phyloP scores from a whole-genome alignment of 2,888 invertebrate genomes.

The Timema cristinae region DNA sequence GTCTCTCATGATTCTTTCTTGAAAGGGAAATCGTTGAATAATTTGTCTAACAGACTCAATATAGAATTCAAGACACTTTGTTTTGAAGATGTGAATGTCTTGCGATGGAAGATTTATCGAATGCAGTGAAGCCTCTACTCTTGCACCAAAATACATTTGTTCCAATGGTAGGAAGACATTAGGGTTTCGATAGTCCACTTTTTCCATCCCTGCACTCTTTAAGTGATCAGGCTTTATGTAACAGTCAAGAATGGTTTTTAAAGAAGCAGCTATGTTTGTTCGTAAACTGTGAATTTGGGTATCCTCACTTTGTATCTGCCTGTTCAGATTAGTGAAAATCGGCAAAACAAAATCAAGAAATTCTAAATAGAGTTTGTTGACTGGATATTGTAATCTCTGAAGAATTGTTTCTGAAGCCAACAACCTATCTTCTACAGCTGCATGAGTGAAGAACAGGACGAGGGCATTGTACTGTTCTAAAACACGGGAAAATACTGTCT shows the following conservation, averaged over 20 bases:
- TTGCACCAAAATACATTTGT: conserved; percentile 1
- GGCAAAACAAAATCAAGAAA: conserved; percentile 13
- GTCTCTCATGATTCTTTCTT: neutral
- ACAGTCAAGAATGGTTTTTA: conserved; percentile 1
- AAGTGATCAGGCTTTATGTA: conserved; percentile 11
- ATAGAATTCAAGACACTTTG: neutral
- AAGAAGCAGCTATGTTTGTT: neutral
- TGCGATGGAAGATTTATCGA: neutral
- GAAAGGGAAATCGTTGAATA: neutral
- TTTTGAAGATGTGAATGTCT: conserved; percentile 2
- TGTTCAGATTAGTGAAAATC: conserved; percentile 6
- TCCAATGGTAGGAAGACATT: conserved; percentile 2
- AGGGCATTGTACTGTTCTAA: conserved; percentile 17
- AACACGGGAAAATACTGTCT: conserved; percentile 13
- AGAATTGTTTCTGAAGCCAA: conserved; percentile 13
- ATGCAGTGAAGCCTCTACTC: conserved; percentile 10
- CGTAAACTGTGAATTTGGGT: neutral
- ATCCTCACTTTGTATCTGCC: conserved; percentile 3
- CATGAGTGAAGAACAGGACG: conserved; percentile 14
- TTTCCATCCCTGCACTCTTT: neutral
- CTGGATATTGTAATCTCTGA: neutral
- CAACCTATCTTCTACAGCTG: conserved; percentile 6
- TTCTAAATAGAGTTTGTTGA: conserved; percentile 5
- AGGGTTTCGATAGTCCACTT: neutral
- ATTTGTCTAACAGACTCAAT: conserved; percentile 8